Evolutionary conservation across 1,140 invertebrate genomes (phyloP), one percentile per base, ranked within the genome.

Genomic region (Potamilus streckersoni): DNA sequence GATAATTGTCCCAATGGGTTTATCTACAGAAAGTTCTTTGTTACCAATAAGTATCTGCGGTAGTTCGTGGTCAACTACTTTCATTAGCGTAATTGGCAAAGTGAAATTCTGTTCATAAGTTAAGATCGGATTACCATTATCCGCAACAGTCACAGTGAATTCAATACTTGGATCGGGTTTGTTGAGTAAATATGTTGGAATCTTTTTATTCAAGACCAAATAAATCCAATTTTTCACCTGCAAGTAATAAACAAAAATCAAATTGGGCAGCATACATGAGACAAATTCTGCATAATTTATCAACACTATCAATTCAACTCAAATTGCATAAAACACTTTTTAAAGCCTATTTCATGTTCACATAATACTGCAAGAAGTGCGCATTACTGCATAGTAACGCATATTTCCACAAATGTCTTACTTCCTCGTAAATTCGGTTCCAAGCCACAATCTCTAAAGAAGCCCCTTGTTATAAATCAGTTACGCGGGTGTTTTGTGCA

Each of bases 71-170:
- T 57, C 72, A n/a, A 78, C 57, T 17, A 85, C 60, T 68, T 83
- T 76, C 13, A 83, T 73, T 56, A 80, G 70, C 13, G 81, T 84
- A 16, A 85, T 76, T 56, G 78, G 78, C 56, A 85, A 56, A 15
- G 69, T 80, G 55, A 85, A 79, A 27, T 61, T 73, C 69, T 85
- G 78, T 23, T 69, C 70, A 56, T 80, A 56, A 14, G 69, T 78
- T 27, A 81, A 59, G 55, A 69, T 23, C 2, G 83, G 84, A n/a
- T 79, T 60, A 0, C 83, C 83, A 76, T 79, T 85, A 64, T 85
- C 84, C 31, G 79, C 73, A 15, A 78, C 83, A 13, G 49, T 73
- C 27, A 85, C 60, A 19, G 71, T 80, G 19, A 85, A 67, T 11
- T 63, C 74, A 1, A 85, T 58, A 31, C 74, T 74, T n/a, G 84